Percentiles rank a stretch among this genome's conserved stretches.
Conservation (phyloP, 2,113 vertebrate species). For the Benitochromis conjunctus region DNA sequence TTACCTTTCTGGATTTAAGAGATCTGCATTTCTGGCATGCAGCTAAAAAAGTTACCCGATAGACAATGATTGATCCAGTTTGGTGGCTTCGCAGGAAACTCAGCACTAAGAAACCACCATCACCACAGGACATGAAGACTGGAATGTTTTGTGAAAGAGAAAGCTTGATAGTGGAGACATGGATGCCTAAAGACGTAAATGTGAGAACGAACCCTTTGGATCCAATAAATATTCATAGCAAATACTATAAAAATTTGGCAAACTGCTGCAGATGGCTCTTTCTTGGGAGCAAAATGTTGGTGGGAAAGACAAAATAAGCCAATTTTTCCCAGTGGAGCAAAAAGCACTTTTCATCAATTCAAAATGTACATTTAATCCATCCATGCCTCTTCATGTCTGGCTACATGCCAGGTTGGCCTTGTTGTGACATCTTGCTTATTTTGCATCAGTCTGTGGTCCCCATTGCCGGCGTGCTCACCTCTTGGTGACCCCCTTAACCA, state of each 20-base stretch:
- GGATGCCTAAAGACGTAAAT: background rate
- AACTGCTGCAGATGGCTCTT: background rate
- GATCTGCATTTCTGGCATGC: background rate
- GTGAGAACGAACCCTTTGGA: background rate
- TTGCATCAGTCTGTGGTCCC: background rate
- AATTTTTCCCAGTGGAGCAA: background rate
- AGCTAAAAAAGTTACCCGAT: background rate
- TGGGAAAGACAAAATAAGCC: background rate
- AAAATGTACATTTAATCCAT: background rate
- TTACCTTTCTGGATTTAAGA: background rate
- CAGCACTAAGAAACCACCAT: background rate
- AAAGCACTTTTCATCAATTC: background rate
- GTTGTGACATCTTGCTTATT: background rate
- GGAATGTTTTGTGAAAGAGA: background rate
- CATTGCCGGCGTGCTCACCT: conserved; percentile 5
- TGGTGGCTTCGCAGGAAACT: background rate
- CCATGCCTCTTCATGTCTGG: background rate
- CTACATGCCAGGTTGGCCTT: background rate
- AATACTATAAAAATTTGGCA: background rate
- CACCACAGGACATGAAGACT: background rate
- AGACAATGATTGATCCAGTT: background rate
- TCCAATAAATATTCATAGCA: background rate
- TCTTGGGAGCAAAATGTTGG: background rate
- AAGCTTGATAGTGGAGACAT: background rate
- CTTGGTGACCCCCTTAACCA: conserved; percentile 2